Evolutionary conservation across 2,888 invertebrate species (phyloP).

Genomic region (Galerucella calmariensis): DNA sequence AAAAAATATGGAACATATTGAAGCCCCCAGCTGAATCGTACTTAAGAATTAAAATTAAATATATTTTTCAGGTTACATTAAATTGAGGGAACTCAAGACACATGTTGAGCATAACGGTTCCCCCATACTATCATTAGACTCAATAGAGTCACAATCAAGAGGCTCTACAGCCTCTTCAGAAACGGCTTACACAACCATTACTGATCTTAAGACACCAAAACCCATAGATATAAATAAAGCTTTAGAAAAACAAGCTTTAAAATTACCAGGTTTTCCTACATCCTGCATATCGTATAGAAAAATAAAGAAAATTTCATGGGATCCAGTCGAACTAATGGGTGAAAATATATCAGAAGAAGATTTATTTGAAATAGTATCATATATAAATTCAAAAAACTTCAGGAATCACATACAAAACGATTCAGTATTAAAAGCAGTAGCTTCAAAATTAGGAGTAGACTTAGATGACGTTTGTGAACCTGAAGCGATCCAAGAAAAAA

Average conservation of each 20-base stretch:
- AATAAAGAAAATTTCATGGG: conserved; percentile 61
- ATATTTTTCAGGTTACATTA: conserved; percentile 68
- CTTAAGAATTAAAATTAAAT: too few species aligned
- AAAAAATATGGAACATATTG: too few species aligned
- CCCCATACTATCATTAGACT: conserved; percentile 19
- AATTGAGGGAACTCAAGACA: conserved; percentile 50
- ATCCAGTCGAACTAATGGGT: conserved; percentile 48
- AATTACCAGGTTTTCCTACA: conserved; percentile 61
- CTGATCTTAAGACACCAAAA: conserved; percentile 45
- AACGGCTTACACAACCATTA: conserved; percentile 34
- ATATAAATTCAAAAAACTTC: conserved; percentile 75
- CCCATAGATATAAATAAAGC: conserved; percentile 45
- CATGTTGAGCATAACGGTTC: conserved; percentile 25
- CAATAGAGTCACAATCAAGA: conserved; percentile 39
- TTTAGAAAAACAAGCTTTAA: conserved; percentile 54
- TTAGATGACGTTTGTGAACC: conserved; percentile 68
- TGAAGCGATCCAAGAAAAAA: conserved; percentile 73
- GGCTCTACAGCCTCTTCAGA: conserved; percentile 45
- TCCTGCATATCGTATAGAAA: conserved; percentile 67
- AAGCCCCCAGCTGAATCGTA: too few species aligned
- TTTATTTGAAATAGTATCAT: conserved; percentile 60
- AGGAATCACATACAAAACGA: conserved; percentile 75
- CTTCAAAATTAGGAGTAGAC: conserved; percentile 70
- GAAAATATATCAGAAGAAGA: conserved; percentile 50
- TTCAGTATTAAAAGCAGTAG: conserved; percentile 72